Evolutionary conservation across 2,797 vertebrate species (phyloP), one percentile per base, ranked within the genome.

Genomic region (Melopsittacus undulatus): DNA sequence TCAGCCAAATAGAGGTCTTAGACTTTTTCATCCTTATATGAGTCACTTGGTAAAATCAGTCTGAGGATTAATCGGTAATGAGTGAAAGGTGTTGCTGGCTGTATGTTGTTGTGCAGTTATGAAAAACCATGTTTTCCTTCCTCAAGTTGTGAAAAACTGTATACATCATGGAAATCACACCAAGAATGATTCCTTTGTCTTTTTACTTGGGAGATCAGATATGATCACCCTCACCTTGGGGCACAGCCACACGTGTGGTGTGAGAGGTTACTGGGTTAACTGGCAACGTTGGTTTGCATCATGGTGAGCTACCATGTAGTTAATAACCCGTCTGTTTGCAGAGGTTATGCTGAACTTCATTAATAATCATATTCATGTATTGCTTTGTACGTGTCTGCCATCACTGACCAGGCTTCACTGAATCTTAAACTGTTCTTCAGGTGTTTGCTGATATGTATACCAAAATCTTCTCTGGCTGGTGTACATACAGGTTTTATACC

Each of bases 231-330:
- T 59, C 2, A 2, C 19, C 32, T 14, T 0, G 0, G 29, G 38
- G 18, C 5, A 0, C 79, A 32, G 84, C 38, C n/a, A 0, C 17
- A 18, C 7, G 2, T 5, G 21, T 1, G 9, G 17, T 1, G 0
- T 11, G 3, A 3, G 23, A 27, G 42, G 17, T 40, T 30, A 12
- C 61, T 45, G 0, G 6, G 16, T 27, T 19, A 1, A 10, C n/a
- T 34, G 79, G 38, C 42, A 57, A 34, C 1, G 0, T 3, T 29
- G 22, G 5, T 46, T 34, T 57, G 45, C 27, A 1, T 40, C 3
- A 3, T n/a, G 30, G 19, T n/a, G n/a, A 51, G 52, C 69, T 74
- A 42, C 51, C 9, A 0, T 5, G 3, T 27, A n/a, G 27, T 64
- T 72, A 27, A 36, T 67, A 45, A 34, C 21, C 26, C n/a, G 6